A percentile compares a stretch with the other conserved stretches of the same genome.
Conservation (phyloP, 2,797 vertebrate genomes). For the Linurgus olivaceus region DNA sequence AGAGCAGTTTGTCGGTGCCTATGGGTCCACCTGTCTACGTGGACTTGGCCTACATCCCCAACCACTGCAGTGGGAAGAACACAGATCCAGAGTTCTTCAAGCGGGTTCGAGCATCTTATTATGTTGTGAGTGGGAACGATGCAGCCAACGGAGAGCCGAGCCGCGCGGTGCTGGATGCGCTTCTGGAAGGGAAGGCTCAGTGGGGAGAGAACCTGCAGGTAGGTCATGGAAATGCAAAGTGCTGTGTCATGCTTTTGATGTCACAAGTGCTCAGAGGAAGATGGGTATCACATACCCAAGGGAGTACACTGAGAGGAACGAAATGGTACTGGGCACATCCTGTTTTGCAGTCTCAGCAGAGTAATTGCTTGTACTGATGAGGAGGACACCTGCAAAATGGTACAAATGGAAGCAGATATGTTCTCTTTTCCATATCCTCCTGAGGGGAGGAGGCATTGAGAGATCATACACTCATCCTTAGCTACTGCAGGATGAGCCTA, state of each 20-base stretch:
- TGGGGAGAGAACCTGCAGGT: slow-evolving; percentile 99
- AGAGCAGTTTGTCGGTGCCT: slow-evolving; percentile 77
- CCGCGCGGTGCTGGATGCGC: slow-evolving; percentile 88
- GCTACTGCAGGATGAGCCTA: not conserved
- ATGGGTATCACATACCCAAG: not conserved
- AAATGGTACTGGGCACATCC: not conserved
- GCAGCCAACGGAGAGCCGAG: slow-evolving; percentile 88
- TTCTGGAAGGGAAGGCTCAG: slow-evolving; percentile 95
- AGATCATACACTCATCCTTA: not conserved
- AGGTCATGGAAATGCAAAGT: slow-evolving; percentile 12
- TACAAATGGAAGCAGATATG: not conserved
- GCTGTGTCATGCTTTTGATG: not conserved
- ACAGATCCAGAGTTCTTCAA: slow-evolving; percentile 97
- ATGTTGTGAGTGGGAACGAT: slow-evolving; percentile 97
- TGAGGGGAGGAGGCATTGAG: not conserved
- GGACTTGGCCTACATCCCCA: slow-evolving; percentile 97
- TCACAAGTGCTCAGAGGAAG: not conserved
- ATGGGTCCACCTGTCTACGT: slow-evolving; percentile 89
- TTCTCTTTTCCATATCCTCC: not conserved
- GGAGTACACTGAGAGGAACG: not conserved
- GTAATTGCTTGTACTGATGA: not conserved
- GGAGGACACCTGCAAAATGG: not conserved
- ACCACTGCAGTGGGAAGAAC: slow-evolving; percentile 98
- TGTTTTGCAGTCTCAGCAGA: not conserved
- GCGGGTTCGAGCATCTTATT: slow-evolving; percentile 91